Evolutionary conservation across 2,797 vertebrate species (phyloP).

Genomic region (Coregonus sp.): DNA sequence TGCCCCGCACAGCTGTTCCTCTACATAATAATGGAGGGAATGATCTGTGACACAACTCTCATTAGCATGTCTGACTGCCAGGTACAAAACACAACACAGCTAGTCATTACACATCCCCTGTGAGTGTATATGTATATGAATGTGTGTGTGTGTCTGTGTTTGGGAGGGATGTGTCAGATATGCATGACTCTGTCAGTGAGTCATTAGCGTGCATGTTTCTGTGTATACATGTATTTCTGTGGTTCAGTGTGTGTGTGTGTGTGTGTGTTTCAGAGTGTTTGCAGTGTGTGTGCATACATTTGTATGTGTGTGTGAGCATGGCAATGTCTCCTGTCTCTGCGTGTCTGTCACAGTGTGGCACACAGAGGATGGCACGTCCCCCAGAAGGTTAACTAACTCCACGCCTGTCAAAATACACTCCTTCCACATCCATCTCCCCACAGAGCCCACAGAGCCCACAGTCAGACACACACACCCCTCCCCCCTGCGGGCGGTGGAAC

Average conservation of each 20-base stretch:
- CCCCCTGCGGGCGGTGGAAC: not conserved
- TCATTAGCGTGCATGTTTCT: no score
- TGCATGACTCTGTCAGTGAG: not conserved
- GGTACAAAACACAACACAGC: not conserved
- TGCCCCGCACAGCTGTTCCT: not conserved
- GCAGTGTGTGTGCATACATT: not conserved
- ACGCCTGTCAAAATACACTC: slow-evolving; percentile 29
- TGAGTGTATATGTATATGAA: not conserved
- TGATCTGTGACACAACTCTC: not conserved
- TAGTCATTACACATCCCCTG: not conserved
- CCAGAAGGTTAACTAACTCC: slow-evolving; percentile 15
- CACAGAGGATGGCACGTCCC: slow-evolving; percentile 10
- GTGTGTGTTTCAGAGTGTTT: not conserved
- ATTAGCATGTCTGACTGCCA: slow-evolving; percentile 2
- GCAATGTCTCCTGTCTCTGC: not conserved
- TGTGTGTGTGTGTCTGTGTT: not conserved
- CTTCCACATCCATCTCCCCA: slow-evolving; percentile 14
- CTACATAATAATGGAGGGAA: not conserved
- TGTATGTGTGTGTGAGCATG: not conserved
- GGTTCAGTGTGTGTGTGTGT: not conserved
- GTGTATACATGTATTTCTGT: not conserved
- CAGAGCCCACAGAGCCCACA: slow-evolving; percentile 12
- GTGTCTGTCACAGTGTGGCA: slow-evolving; percentile 3
- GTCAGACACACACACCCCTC: slow-evolving; percentile 9
- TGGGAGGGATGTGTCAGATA: not conserved